Base-by-base conservation (phyloP, 2,888 invertebrate species). In the Lucinisca nassula region DNA sequence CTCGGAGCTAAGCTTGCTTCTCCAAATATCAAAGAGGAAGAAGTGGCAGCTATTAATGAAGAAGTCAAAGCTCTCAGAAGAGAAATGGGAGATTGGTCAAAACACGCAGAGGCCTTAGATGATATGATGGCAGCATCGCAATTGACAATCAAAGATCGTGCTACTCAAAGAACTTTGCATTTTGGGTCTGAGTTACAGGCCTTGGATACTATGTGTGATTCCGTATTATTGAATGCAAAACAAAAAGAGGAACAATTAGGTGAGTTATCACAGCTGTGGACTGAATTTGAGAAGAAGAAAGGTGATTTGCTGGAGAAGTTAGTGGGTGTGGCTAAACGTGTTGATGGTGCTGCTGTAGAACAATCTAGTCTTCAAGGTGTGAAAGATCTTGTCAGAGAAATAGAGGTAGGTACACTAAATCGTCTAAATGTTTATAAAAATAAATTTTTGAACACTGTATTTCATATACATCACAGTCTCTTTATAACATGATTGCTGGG, bases 1-100 rank as follows among this genome's bases (percentile, higher is more conserved):
- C 97, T 98, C 86, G 98, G 98, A 93, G 98, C 98, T 93, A 98
- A 98, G 95, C 97, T 98, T 8, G 98, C 98, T 84, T 98, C 98
- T 37, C 97, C 98, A 14, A 98, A 98, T 95, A 97, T 97, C 0
- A 97, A 88, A 21, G 94, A 95, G 79, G 97, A 97, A 78, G 98
- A 98, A 91, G 97, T 98, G 40, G 97, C 97, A 92, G 97, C 97
- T 87, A 97, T 98, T 21, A 97, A 97, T 35, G 97, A 97, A 79
- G 98, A 98, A 96, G 97, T 98, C 3, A 97, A 98, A 24, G 97
- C 97, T 73, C 97, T 98, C 21, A 97, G 97, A 37, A 93, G 88
- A 32, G 93, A 90, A 35, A 89, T 95, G 91, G 79, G 83, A 32
- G 88, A 92, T 0, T 95, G 95, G 95, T 90, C 87, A 37, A 79